These are phyloP conservation scores for Isichthys henryi DNA, from an alignment of 2,113 vertebrate genomes.

Conservation along the genomic window DNA sequence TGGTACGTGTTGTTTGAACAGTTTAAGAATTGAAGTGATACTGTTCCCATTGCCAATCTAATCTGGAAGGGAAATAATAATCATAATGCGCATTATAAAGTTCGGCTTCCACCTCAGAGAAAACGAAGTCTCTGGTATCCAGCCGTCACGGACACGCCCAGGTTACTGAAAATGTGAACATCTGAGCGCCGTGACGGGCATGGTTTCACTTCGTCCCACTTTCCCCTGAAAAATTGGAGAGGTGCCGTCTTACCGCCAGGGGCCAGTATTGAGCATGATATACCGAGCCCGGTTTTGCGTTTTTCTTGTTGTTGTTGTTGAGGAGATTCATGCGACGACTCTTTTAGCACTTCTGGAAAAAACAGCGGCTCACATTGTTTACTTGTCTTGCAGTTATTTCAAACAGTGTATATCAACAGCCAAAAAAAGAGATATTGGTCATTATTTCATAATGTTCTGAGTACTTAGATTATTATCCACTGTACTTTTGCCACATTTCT, in stretches of 20 bases:
- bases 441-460: not conserved
- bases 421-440: not conserved
- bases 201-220: not conserved
- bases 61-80: not conserved
- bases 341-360: not conserved
- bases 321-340: not conserved
- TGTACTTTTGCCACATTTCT: not conserved
- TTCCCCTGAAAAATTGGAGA: not conserved
- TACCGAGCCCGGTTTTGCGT: not conserved
- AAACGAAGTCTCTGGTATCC: not conserved
- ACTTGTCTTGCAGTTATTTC: not conserved
- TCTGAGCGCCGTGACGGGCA: not conserved
- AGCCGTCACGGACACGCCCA: not conserved
- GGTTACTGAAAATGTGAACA: not conserved
- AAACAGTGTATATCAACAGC: not conserved
- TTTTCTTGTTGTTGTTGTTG: not conserved
- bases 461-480: not conserved
- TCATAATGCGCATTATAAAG: not conserved
- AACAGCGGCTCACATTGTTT: not conserved
- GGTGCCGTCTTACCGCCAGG: constrained; percentile 14
- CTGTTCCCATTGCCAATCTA: not conserved
- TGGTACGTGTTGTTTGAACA: not conserved
- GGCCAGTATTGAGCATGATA: constrained; percentile 11
- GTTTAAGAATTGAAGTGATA: not conserved
- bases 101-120: not conserved